Evolutionary conservation across 2,888 invertebrate genomes (phyloP).

Genomic region (Hemithea aestivaria): DNA sequence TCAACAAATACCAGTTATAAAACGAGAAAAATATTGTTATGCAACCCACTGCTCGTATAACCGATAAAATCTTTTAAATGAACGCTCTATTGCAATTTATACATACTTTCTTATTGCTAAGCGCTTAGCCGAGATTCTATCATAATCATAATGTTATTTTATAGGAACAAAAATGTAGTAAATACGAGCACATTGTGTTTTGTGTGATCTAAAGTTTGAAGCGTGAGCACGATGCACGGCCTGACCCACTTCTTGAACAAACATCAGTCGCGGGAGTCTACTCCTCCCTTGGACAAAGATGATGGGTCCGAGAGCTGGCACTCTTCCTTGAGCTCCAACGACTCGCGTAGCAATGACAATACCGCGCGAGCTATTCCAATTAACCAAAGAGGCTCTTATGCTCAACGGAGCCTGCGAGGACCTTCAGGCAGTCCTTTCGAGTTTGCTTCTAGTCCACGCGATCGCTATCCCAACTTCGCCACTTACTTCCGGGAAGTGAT

Average conservation of each 20-base stretch:
- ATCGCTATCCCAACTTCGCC: conserved; percentile 66
- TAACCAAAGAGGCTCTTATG: conserved; percentile 45
- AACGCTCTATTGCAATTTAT: not conserved
- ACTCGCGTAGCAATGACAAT: conserved; percentile 42
- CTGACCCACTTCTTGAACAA: conserved; percentile 65
- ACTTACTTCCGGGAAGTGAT: conserved; percentile 68
- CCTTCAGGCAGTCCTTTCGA: conserved; percentile 51
- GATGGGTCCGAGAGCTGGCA: conserved; percentile 71
- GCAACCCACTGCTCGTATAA: not conserved
- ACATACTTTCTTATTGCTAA: not conserved
- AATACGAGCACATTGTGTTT: not conserved
- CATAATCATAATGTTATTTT: conserved; percentile 17
- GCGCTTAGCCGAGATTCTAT: conserved; percentile 33
- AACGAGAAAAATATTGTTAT: no score
- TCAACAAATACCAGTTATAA: not conserved
- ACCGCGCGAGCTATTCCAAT: conserved; percentile 51
- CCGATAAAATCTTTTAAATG: conserved; percentile 5
- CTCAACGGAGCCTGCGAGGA: conserved; percentile 50
- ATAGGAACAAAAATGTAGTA: conserved; percentile 24
- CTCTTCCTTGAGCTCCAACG: conserved; percentile 48
- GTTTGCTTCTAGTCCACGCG: conserved; percentile 65
- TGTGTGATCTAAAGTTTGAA: conserved; percentile 2
- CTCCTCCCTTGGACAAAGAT: conserved; percentile 56
- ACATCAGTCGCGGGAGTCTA: conserved; percentile 52
- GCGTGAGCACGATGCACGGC: conserved; percentile 62